A percentile compares a stretch with the other conserved stretches of the same genome.
Conservation (phyloP, 2,113 vertebrate species). For the Callipepla squamata region DNA sequence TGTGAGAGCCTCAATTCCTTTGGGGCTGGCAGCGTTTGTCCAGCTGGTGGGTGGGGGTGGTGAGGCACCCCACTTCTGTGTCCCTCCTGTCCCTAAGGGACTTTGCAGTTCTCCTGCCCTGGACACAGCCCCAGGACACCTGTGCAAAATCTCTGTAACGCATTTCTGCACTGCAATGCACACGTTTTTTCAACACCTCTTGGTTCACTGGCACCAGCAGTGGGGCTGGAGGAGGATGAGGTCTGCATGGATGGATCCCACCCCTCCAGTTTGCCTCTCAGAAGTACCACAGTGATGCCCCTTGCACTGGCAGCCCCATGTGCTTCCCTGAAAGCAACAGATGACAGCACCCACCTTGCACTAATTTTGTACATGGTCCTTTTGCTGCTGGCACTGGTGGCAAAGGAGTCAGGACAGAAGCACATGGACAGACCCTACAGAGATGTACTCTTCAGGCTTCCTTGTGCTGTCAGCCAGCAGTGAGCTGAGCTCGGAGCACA, state of each 20-base stretch:
- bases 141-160: neutral
- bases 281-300: fast-evolving
- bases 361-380: neutral
- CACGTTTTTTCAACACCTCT: neutral
- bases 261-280: neutral
- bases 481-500: neutral
- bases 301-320: neutral
- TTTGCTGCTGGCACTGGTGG: neutral
- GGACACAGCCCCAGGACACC: neutral
- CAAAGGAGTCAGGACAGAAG: neutral
- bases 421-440: neutral
- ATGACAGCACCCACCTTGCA: neutral
- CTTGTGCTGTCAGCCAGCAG: fast-evolving
- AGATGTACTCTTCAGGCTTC: neutral
- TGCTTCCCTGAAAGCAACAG: neutral
- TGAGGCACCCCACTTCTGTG: neutral
- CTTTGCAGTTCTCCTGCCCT: neutral
- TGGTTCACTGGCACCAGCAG: neutral
- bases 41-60: neutral
- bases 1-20: neutral
- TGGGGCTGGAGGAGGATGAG: neutral
- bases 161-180: neutral
- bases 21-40: neutral
- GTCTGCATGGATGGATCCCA: neutral
- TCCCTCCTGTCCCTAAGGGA: neutral